Percentiles rank a stretch among this genome's conserved stretches.
phyloP scores from a whole-genome alignment of 2,888 invertebrate genomes.

The Steromphala cineraria region DNA sequence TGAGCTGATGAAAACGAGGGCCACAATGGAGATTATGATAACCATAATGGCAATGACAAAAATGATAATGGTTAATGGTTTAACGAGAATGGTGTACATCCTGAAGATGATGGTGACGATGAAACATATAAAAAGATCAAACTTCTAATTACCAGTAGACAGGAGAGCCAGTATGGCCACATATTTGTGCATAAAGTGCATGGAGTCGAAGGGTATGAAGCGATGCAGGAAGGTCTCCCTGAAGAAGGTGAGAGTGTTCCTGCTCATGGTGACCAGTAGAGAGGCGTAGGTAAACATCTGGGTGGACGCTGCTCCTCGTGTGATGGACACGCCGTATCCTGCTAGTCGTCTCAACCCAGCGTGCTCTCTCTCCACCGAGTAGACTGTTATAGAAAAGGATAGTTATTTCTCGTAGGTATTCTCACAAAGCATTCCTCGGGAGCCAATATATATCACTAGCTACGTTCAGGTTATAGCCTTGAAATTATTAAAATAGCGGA shows the following conservation, averaged over 20 bases:
- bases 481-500: too few relatives aligned
- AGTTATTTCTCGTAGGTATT: too few relatives aligned
- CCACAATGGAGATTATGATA: too few relatives aligned
- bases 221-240: constrained; percentile 79
- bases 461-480: too few relatives aligned
- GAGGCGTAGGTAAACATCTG: constrained; percentile 81
- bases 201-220: constrained; percentile 80
- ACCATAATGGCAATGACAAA: too few relatives aligned
- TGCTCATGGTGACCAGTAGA: constrained; percentile 80
- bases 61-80: too few relatives aligned
- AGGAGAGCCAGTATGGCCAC: constrained; percentile 78
- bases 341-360: constrained; percentile 79
- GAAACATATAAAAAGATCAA: not conserved
- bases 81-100: too few relatives aligned
- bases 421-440: too few relatives aligned
- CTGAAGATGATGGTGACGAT: too few relatives aligned
- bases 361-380: constrained; percentile 79
- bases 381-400: too few relatives aligned
- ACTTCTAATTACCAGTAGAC: constrained; percentile 77
- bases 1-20: too few relatives aligned
- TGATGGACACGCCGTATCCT: constrained; percentile 79
- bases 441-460: too few relatives aligned
- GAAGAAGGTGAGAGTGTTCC: constrained; percentile 79
- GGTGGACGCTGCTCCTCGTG: constrained; percentile 80
- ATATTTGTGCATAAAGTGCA: constrained; percentile 80